Conservation (phyloP, 1,140 invertebrate genomes). For the Philopotamus ludificatus region DNA sequence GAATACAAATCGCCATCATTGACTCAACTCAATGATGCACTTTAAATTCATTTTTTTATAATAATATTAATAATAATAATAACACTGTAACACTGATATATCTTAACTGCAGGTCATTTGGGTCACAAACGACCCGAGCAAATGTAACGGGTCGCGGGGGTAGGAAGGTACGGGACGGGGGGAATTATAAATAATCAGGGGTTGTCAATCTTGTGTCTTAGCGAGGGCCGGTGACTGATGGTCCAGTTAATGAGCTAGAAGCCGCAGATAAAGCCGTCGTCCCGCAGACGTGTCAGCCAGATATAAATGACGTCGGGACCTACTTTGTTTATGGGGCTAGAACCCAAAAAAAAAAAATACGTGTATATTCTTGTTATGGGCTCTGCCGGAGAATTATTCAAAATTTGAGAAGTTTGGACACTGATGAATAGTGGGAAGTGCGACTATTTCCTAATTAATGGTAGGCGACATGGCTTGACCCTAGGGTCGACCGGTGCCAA, state of each 20-base stretch:
- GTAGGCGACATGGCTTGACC: too few species aligned
- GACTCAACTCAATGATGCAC: too few species aligned
- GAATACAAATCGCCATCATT: too few species aligned
- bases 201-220: conserved; percentile 37
- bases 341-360: not conserved
- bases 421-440: too few species aligned
- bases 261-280: conserved; percentile 35
- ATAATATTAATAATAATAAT: too few species aligned
- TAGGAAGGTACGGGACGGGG: too few species aligned
- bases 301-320: conserved; percentile 32
- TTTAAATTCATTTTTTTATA: too few species aligned
- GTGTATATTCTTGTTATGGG: too few species aligned
- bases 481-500: too few species aligned
- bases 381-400: too few species aligned
- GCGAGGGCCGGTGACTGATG: conserved; percentile 34
- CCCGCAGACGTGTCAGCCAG: conserved; percentile 33
- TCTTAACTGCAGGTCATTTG: not conserved
- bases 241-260: conserved; percentile 39
- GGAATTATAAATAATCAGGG: conserved; percentile 38
- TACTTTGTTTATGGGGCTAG: conserved; percentile 11
- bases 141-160: not conserved
- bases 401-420: too few species aligned
- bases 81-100: not conserved
- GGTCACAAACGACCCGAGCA: conserved; percentile 12
- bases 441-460: too few species aligned